Evolutionary conservation across 2,888 invertebrate species (phyloP), one percentile per base, ranked within the genome.

Genomic region (Spatulosminthurus flaviceps): DNA sequence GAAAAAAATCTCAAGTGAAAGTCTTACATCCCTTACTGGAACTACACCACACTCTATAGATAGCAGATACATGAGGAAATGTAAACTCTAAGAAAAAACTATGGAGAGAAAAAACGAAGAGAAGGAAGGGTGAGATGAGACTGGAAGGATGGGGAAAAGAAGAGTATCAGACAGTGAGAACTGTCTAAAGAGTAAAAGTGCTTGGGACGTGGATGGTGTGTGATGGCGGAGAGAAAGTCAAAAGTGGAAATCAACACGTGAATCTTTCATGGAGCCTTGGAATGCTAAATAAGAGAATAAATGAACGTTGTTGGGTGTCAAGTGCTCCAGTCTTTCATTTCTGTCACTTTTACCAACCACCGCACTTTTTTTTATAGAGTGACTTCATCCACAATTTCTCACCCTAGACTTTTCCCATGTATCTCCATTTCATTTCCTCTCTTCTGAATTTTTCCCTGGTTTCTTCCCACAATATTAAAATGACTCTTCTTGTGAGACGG

Each of bases 311-410:
- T 51, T 51, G 51, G 16, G 51, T 51, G 51, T 51, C 51, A 51
- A 51, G 51, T 51, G 16, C 51, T 51, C 51, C 51, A 51, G 51
- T 51, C 51, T 51, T 51, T 51, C 51, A n/a, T 51, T 51, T 51
- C 19, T 51, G 51, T 51, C 51, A 51, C 51, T 51, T 51, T 51
- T 51, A 51, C 51, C n/a, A 51, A 11, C 51, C n/a, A n/a, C 51
- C 16, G 16, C 51, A 19, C 51, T 51, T 19, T 51, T 19, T 16
- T 9, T 51, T 9, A 13, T 7, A 41, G 13, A 7, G 51, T 51
- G 19, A 2, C 51, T 51, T n/a, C 51, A 5, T 19, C 51, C 19
- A 11, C 51, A 5, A 51, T 19, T 16, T 51, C 51, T 51, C n/a
- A 11, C n/a, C 5, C 51, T n/a, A 19, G n/a, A n/a, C 51, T 16